Evolutionary conservation across 2,113 vertebrate species (phyloP).

Genomic region (Rostratula benghalensis): DNA sequence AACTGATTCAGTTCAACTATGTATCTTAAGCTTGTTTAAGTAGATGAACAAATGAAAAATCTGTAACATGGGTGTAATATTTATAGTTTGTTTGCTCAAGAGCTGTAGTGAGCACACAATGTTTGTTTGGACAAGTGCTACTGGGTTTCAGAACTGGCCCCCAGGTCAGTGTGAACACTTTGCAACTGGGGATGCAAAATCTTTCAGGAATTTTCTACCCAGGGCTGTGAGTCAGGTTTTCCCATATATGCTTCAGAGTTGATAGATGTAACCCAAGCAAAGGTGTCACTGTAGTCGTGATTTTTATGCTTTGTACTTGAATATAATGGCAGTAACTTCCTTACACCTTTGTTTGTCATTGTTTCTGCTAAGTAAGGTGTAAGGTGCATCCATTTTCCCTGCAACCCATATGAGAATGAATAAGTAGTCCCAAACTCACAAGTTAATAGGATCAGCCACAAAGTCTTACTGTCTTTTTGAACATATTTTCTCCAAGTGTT

Average conservation of each 20-base stretch:
- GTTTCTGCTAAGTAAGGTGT: neutral
- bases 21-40: neutral
- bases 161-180: conserved; percentile 45
- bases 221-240: neutral
- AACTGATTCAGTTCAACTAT: neutral
- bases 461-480: neutral
- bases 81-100: conserved; percentile 24
- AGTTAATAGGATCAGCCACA: neutral
- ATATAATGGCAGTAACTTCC: neutral
- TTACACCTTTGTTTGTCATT: neutral
- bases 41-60: neutral
- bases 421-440: neutral
- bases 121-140: conserved; percentile 68
- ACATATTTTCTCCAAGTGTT: neutral
- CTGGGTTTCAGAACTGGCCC: conserved; percentile 41
- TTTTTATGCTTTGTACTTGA: neutral
- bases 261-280: neutral
- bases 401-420: neutral
- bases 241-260: neutral
- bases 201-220: conserved; percentile 23
- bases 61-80: neutral
- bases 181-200: neutral
- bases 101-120: neutral
- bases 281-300: neutral
- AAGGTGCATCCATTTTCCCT: neutral